Base-by-base conservation (phyloP, 92 coral and sea anemone genomes). In the Bergia puertoricense region DNA sequence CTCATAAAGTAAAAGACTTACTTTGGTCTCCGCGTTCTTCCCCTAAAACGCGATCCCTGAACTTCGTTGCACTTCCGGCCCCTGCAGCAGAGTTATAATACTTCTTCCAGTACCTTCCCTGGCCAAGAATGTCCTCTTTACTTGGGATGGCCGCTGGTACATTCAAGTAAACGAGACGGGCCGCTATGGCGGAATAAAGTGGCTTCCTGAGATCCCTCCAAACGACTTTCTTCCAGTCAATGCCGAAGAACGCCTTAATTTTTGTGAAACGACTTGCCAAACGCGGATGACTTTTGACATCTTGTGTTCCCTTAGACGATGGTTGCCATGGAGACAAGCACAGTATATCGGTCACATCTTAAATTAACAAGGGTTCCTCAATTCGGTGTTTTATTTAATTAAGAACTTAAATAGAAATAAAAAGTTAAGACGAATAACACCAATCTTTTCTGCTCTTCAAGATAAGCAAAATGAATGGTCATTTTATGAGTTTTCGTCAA, bases 41-140 rank as follows among this genome's bases (percentile, higher is more conserved):
- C 1, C 16, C 80, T 3, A 39, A 8, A 5, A 76, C 80, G 1
- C 80, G 48, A 14, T 76, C 56, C 18, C 48, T 41, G 8, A 76
- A 76, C 40, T 76, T 76, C 13, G 43, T 39, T 11, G 23, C 54
- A 11, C 50, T 76, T 42, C 80, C 80, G 4, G 80, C 80, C 6
- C 50, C 80, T 3, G 6, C 22, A 45, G 15, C 48, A 20, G 50
- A 39, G 87, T 90, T 86, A 88, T 90, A 90, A 57, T 90, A 22
- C 15, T 20, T 86, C 50, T 90, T 86, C 92, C 92, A 90, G 71
- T 90, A 90, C 0, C 68, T 71, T 51, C 80, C 92, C 82, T 90
- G 92, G 38, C 77, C 85, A 37, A 14, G 37, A 48, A 90, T 22
- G 13, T 68, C 78, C 6, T 66, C 73, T 66, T 66, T 66, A 23